Conservation (phyloP, 53 echinoderm and acorn worm species). For the Stichopus horrens region DNA sequence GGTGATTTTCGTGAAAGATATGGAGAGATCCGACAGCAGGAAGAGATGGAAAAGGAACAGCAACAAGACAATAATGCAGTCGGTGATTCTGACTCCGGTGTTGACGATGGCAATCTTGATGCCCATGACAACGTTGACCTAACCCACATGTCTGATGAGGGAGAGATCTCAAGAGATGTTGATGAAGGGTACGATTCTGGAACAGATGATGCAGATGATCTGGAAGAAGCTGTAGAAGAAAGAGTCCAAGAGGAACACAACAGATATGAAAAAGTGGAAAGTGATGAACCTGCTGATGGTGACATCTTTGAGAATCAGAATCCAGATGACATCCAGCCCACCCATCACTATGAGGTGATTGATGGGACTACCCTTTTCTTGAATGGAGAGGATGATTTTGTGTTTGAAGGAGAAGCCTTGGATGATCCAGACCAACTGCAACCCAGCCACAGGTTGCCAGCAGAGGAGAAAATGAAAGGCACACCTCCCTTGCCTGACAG, state of each 20-base stretch:
- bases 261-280: background rate
- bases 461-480: background rate
- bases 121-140: background rate
- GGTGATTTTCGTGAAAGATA: background rate
- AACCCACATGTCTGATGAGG: background rate
- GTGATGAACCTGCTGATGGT: too few species aligned
- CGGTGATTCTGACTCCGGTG: background rate
- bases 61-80: background rate
- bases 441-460: background rate
- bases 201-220: background rate
- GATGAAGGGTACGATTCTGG: background rate
- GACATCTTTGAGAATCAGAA: background rate
- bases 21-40: background rate
- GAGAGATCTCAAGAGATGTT: background rate
- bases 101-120: background rate
- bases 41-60: background rate
- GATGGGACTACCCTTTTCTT: constrained; percentile 60
- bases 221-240: background rate
- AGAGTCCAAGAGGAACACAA: background rate
- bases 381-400: constrained; percentile 51
- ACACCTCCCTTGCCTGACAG: constrained; percentile 11
- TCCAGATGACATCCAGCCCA: constrained; percentile 52
- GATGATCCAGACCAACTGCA: constrained; percentile 14
- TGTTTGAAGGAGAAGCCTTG: constrained; percentile 4
- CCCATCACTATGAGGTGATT: constrained; percentile 58